phyloP scores from a whole-genome alignment of 1,140 invertebrate genomes.

The Schlechtendalia chinensis region DNA sequence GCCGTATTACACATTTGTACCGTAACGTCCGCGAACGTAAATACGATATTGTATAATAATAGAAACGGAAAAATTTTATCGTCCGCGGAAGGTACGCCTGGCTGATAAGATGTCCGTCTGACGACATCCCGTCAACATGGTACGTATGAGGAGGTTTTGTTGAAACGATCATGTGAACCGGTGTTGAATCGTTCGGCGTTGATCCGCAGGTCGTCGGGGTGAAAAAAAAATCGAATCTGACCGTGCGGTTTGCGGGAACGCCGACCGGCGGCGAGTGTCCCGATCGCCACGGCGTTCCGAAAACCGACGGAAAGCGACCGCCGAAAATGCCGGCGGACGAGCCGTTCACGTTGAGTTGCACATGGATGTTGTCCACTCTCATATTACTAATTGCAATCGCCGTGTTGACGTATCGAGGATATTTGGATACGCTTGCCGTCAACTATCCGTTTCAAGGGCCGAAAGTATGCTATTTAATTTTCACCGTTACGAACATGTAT shows the following conservation, averaged over 20 bases:
- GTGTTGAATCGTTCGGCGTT: too few relatives aligned
- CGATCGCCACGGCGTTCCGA: neutral
- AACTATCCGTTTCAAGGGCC: slow-evolving; percentile 30
- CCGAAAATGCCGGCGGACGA: neutral
- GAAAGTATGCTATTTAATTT: slow-evolving; percentile 18
- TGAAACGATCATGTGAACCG: too few relatives aligned
- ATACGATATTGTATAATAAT: too few relatives aligned
- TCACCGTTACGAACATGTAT: neutral
- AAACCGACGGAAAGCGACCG: neutral
- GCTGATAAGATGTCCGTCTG: too few relatives aligned
- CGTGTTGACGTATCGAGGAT: slow-evolving; percentile 7
- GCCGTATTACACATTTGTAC: too few relatives aligned
- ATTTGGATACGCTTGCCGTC: slow-evolving; percentile 30
- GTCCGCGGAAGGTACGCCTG: too few relatives aligned
- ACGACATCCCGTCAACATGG: too few relatives aligned
- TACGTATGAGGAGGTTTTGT: too few relatives aligned
- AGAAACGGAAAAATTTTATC: too few relatives aligned
- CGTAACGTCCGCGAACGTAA: too few relatives aligned
- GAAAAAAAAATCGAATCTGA: neutral
- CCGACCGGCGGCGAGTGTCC: neutral
- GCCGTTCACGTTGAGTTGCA: neutral
- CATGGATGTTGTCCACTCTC: neutral
- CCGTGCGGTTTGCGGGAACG: neutral
- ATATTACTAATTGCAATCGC: neutral
- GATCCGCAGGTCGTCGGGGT: too few relatives aligned